phyloP scores from a whole-genome alignment of 2,797 vertebrate species.

The Tinamus major region DNA sequence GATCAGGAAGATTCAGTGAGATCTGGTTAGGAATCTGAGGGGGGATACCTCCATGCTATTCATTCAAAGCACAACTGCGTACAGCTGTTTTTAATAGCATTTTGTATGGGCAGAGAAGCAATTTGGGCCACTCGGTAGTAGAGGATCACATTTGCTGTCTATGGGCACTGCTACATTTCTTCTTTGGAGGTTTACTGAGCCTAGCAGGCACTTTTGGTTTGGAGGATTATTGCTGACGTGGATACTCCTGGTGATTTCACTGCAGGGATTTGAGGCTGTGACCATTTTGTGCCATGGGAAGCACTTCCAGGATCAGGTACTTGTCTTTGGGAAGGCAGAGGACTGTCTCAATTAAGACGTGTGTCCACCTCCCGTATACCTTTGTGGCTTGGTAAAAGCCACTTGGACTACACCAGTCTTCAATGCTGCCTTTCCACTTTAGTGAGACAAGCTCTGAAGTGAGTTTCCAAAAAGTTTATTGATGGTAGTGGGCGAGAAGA shows the following conservation, averaged over 20 bases:
- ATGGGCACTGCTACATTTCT: background rate
- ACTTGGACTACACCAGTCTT: too few species aligned
- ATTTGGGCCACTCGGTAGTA: background rate
- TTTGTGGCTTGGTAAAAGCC: too few species aligned
- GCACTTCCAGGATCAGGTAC: rapidly evolving
- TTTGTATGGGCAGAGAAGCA: background rate
- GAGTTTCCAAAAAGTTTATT: background rate
- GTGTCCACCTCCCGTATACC: background rate
- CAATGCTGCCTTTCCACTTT: background rate
- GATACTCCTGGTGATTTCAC: background rate
- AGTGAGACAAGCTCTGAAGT: background rate
- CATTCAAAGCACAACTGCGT: background rate
- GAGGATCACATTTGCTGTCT: background rate
- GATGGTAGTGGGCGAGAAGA: background rate
- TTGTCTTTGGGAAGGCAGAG: background rate
- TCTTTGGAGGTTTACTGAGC: background rate
- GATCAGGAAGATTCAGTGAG: background rate
- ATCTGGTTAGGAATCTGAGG: background rate
- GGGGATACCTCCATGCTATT: background rate
- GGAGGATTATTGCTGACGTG: background rate
- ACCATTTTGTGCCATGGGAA: background rate
- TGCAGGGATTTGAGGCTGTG: background rate
- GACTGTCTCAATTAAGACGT: background rate
- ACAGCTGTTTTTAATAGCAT: background rate
- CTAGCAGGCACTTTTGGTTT: background rate